Evolutionary conservation across 2,113 vertebrate species (phyloP).

Genomic region (Eudyptes chrysolophus): DNA sequence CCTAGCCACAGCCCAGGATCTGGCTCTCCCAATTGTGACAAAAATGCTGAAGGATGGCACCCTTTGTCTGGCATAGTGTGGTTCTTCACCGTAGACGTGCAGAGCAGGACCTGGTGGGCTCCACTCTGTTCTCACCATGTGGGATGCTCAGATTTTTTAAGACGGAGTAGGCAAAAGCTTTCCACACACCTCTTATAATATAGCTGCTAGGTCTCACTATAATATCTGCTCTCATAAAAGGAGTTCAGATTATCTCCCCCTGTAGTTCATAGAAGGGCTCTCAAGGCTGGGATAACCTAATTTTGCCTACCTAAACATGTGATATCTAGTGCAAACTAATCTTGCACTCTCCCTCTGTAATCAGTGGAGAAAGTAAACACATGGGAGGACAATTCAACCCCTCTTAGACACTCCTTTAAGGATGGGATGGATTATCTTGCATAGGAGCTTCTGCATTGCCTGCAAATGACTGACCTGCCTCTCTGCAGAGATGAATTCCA

Average conservation of each 20-base stretch:
- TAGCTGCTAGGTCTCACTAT: neutral
- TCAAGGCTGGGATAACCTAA: neutral
- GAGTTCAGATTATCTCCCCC: neutral
- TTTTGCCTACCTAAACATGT: neutral
- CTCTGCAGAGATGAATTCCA: neutral
- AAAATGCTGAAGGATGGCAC: neutral
- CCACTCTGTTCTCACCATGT: neutral
- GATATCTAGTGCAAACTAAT: neutral
- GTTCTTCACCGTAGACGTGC: accelerated
- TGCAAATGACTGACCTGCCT: neutral
- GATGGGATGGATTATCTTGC: neutral
- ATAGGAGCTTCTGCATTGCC: neutral
- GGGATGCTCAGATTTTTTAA: neutral
- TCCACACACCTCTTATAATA: neutral
- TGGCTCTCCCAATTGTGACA: neutral
- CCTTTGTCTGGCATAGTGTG: neutral
- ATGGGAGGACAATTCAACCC: neutral
- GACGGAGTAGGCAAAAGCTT: neutral
- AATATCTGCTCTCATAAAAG: neutral
- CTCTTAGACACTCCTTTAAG: neutral
- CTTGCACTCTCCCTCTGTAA: neutral
- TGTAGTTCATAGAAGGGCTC: neutral
- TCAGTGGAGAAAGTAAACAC: neutral
- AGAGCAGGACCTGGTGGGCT: neutral
- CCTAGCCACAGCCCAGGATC: neutral